These are phyloP conservation scores for Ethmia dodecea DNA, from an alignment of 2,888 invertebrate species.

Conservation along the genomic window DNA sequence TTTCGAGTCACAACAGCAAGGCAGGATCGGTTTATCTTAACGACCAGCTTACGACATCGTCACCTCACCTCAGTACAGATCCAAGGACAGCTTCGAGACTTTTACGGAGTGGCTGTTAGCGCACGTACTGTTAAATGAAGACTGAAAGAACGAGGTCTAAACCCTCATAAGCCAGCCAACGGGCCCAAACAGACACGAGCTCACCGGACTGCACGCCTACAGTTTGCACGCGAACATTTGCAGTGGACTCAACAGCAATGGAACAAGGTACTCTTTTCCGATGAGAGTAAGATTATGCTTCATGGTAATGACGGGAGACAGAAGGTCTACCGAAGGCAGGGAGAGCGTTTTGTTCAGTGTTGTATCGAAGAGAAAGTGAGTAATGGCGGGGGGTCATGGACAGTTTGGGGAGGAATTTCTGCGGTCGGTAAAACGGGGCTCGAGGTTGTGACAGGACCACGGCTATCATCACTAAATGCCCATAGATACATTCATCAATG, in stretches of 20 bases:
- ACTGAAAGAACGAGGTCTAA: background rate
- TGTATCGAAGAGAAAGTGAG: constrained; percentile 6
- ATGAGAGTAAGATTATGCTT: constrained; percentile 3
- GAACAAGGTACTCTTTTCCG: constrained; percentile 1
- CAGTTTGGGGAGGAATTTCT: constrained; percentile 6
- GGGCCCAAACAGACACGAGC: constrained; percentile 4
- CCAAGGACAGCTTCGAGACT: constrained; percentile 3
- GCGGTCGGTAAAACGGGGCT: background rate
- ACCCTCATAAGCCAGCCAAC: constrained; percentile 3
- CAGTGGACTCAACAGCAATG: constrained; percentile 6
- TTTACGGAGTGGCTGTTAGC: constrained; percentile 4
- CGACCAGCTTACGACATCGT: background rate
- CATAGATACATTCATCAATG: background rate
- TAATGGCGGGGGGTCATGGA: constrained; percentile 8
- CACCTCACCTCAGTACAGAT: constrained; percentile 2
- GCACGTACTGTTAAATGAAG: constrained; percentile 2
- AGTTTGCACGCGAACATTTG: constrained; percentile 4
- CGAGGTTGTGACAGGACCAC: too few relatives aligned
- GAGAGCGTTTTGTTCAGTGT: constrained; percentile 7
- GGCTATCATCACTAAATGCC: too few relatives aligned
- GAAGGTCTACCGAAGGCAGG: constrained; percentile 8
- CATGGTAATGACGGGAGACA: constrained; percentile 9
- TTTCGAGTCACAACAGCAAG: constrained; percentile 2
- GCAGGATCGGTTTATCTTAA: background rate
- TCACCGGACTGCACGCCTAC: constrained; percentile 7